Evolutionary conservation across 2,888 invertebrate species (phyloP).

Genomic region (Oscheius myriophilus): DNA sequence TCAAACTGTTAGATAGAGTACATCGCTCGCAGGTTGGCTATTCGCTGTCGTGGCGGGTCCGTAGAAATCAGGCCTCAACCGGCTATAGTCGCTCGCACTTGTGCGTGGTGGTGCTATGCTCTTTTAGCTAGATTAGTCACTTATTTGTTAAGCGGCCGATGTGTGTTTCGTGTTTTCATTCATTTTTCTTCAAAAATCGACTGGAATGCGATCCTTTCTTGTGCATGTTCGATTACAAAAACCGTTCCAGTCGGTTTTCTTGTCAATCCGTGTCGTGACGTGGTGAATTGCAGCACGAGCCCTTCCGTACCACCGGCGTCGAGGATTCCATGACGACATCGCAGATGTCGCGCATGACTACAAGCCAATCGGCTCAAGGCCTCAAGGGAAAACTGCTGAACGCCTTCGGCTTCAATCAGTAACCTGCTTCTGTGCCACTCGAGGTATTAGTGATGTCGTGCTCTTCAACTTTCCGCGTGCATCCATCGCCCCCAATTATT

Average conservation of each 20-base stretch:
- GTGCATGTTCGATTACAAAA: neutral
- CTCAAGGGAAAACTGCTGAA: slow-evolving; percentile 52
- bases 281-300: slow-evolving; percentile 52
- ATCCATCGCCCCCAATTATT: too few species aligned
- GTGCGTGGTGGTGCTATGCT: neutral
- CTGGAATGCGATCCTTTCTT: too few species aligned
- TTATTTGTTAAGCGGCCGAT: neutral
- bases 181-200: too few species aligned
- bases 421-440: neutral
- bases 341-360: slow-evolving; percentile 43
- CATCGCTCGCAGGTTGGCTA: slow-evolving; percentile 3
- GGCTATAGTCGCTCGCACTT: too few species aligned
- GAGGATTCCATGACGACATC: slow-evolving; percentile 47
- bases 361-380: slow-evolving; percentile 48
- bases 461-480: too few species aligned
- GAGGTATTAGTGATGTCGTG: too few species aligned
- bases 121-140: neutral
- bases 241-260: slow-evolving; percentile 14
- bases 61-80: too few species aligned
- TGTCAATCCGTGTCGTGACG: slow-evolving; percentile 26
- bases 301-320: slow-evolving; percentile 36
- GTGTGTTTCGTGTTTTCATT: too few species aligned
- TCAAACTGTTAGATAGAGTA: slow-evolving; percentile 11
- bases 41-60: neutral
- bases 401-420: slow-evolving; percentile 45